These are phyloP conservation scores for Spilogale gracilis DNA, from an alignment of 2,113 vertebrate species.

Conservation along the genomic window DNA sequence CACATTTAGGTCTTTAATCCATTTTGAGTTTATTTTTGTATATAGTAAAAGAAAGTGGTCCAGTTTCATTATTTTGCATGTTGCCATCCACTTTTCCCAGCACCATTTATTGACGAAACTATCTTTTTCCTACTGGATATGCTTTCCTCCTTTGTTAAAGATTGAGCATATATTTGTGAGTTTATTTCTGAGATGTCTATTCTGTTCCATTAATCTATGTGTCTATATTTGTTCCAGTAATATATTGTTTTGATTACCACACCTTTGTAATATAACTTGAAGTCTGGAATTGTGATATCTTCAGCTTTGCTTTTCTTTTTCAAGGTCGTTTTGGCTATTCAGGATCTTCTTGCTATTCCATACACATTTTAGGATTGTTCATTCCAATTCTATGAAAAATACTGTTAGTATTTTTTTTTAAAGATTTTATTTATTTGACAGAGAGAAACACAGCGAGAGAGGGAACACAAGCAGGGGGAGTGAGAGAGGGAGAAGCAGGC, in stretches of 20 bases:
- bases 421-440: too few species aligned
- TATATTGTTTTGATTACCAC: neutral
- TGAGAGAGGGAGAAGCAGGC: too few species aligned
- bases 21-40: neutral
- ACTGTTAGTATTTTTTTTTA: neutral
- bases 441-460: too few species aligned
- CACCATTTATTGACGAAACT: neutral
- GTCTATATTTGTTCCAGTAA: neutral
- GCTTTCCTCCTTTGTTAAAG: neutral
- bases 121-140: neutral
- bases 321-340: neutral
- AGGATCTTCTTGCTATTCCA: neutral
- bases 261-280: neutral
- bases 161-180: neutral
- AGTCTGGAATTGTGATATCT: neutral
- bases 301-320: neutral
- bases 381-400: neutral
- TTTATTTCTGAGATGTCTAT: neutral
- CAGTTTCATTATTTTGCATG: neutral
- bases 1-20: neutral
- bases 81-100: neutral
- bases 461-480: too few species aligned
- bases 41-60: neutral
- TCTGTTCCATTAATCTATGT: neutral
- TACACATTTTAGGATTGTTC: neutral